These are phyloP conservation scores for Bubo blakistoni DNA, from an alignment of 2,113 vertebrate species.

Conservation along the genomic window DNA sequence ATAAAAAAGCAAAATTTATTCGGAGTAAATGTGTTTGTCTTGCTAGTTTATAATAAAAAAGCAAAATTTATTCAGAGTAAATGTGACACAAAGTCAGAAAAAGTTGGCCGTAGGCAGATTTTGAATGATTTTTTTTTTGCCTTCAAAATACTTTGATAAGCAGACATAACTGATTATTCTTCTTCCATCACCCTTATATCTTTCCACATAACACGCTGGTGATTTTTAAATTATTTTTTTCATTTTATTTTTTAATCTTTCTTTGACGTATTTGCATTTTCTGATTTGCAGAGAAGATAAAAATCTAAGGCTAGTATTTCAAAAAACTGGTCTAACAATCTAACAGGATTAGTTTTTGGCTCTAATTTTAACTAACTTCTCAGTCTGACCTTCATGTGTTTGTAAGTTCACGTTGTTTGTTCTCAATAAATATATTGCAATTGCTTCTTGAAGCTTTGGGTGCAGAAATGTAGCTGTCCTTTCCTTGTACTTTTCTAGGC, in stretches of 20 bases:
- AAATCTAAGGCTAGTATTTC: background rate
- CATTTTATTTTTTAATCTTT: background rate
- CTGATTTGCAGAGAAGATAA: background rate
- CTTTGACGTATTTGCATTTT: background rate
- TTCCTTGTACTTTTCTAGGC: background rate
- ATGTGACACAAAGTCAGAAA: background rate
- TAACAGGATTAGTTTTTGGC: background rate
- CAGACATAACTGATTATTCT: background rate
- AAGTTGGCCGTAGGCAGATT: constrained; percentile 5
- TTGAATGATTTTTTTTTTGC: background rate
- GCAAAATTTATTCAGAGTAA: constrained; percentile 16
- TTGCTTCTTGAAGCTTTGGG: background rate
- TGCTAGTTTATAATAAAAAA: background rate
- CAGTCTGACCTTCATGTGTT: constrained; percentile 1
- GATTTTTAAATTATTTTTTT: background rate
- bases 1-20: background rate
- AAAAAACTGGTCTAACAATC: background rate
- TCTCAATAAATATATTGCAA: background rate
- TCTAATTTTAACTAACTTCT: constrained; percentile 26
- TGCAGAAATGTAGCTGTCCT: background rate
- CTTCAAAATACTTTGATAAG: constrained; percentile 11
- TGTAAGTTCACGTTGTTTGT: background rate
- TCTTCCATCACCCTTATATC: background rate
- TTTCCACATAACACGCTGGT: background rate
- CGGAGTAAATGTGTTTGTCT: constrained; percentile 13